These are phyloP conservation scores for Clusia tigrina DNA, from an alignment of 2,888 invertebrate species.

Conservation along the genomic window DNA sequence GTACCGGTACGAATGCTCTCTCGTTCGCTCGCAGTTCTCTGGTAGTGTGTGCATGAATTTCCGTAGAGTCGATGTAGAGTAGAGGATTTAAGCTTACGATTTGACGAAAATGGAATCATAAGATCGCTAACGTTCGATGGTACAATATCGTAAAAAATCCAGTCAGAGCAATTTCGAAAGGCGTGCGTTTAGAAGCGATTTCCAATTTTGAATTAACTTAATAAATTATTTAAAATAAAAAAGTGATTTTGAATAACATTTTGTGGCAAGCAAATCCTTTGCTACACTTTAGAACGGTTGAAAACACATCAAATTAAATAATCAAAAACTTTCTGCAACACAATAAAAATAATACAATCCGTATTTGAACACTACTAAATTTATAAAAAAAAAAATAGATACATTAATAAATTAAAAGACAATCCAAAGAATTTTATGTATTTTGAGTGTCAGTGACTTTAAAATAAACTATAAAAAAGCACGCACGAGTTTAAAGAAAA, in stretches of 20 bases:
- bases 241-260: conserved; percentile 24
- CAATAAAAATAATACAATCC: conserved; percentile 15
- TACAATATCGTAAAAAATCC: conserved; percentile 47
- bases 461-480: conserved; percentile 31
- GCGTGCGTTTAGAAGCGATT: conserved; percentile 15
- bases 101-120: conserved; percentile 62
- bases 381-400: conserved; percentile 43
- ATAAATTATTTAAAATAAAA: conserved; percentile 21
- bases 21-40: conserved; percentile 34
- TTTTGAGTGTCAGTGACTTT: conserved; percentile 61
- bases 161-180: conserved; percentile 11
- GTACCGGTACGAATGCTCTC: conserved; percentile 26
- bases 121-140: conserved; percentile 63
- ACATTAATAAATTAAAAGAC: conserved; percentile 32
- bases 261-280: conserved; percentile 1
- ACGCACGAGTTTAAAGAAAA: conserved; percentile 30
- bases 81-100: conserved; percentile 63
- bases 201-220: conserved; percentile 11
- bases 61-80: conserved; percentile 21
- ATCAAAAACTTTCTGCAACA: conserved; percentile 7
- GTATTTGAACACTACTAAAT: too few species aligned
- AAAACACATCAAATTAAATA: conserved; percentile 4
- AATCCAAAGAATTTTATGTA: conserved; percentile 42
- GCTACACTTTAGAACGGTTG: neutral
- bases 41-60: conserved; percentile 8